Evolutionary conservation across 1,140 invertebrate species (phyloP).

Genomic region (Rhizoglyphus robini): DNA sequence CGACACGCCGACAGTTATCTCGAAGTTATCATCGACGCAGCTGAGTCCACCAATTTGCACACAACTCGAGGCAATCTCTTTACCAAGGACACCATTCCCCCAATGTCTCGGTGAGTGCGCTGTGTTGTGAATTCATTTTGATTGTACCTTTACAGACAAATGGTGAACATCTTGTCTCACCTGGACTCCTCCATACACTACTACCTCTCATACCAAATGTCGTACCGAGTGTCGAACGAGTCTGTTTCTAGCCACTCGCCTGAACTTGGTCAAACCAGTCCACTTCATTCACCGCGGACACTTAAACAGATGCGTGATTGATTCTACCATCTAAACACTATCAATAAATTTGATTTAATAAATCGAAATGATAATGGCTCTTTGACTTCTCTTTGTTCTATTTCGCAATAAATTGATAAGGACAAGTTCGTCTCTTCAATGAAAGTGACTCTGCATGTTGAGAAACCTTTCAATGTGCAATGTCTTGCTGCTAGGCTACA

Average conservation of each 20-base stretch:
- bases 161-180: background rate
- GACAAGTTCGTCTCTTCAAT: too few species aligned
- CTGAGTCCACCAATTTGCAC: constrained; percentile 91
- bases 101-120: constrained; percentile 66
- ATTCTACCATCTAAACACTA: too few species aligned
- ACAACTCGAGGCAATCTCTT: constrained; percentile 77
- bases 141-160: background rate
- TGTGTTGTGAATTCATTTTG: background rate
- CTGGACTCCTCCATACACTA: background rate
- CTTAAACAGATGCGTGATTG: background rate
- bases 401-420: too few species aligned
- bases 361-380: too few species aligned
- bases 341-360: too few species aligned
- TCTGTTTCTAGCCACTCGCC: background rate
- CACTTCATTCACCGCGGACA: constrained; percentile 2
- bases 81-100: constrained; percentile 85
- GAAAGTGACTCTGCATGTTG: too few species aligned
- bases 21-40: constrained; percentile 89
- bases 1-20: constrained; percentile 42
- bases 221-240: background rate
- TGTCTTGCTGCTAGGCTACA: too few species aligned
- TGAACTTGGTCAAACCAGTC: background rate
- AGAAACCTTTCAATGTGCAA: too few species aligned
- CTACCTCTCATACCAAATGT: background rate
- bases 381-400: too few species aligned